Percentiles rank a stretch among this genome's conserved stretches.
These are phyloP conservation scores for Coracias cyanogaster DNA, from an alignment of 2,797 vertebrate genomes.

Conservation along the genomic window DNA sequence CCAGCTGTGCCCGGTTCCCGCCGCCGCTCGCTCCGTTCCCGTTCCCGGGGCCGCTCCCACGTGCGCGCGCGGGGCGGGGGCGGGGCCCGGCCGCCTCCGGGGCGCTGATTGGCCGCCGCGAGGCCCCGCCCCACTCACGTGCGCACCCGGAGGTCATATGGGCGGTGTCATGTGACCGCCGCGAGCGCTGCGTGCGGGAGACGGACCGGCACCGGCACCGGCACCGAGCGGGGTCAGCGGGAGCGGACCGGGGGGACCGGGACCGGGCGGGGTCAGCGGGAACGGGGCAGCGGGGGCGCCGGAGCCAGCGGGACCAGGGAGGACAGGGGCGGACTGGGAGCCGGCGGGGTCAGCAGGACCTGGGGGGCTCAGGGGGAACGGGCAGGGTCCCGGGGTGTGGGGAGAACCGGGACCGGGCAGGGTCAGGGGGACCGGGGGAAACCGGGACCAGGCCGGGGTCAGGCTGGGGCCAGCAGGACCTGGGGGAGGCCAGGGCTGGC, in stretches of 20 bases:
- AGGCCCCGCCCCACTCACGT: not conserved
- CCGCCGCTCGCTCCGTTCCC: not conserved
- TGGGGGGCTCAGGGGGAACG: too few relatives aligned
- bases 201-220: too few relatives aligned
- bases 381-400: too few relatives aligned
- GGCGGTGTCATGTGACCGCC: slow-evolving; percentile 17
- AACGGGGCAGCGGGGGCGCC: too few relatives aligned
- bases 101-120: not conserved
- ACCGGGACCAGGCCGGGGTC: not conserved
- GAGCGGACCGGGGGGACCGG: not conserved
- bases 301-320: too few relatives aligned
- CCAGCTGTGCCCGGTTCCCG: too few relatives aligned
- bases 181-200: too few relatives aligned
- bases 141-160: slow-evolving; percentile 4
- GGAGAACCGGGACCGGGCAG: not conserved
- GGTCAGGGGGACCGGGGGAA: too few relatives aligned
- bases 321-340: too few relatives aligned
- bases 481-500: too few relatives aligned
- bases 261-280: not conserved
- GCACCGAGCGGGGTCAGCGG: too few relatives aligned
- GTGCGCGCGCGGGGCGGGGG: not conserved
- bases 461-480: too few relatives aligned
- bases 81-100: not conserved
- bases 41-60: not conserved
- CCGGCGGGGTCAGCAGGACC: not conserved